A percentile compares a stretch with the other conserved stretches of the same genome.
Conservation (phyloP, 2,113 vertebrate species). For the Lophochroa leadbeateri region DNA sequence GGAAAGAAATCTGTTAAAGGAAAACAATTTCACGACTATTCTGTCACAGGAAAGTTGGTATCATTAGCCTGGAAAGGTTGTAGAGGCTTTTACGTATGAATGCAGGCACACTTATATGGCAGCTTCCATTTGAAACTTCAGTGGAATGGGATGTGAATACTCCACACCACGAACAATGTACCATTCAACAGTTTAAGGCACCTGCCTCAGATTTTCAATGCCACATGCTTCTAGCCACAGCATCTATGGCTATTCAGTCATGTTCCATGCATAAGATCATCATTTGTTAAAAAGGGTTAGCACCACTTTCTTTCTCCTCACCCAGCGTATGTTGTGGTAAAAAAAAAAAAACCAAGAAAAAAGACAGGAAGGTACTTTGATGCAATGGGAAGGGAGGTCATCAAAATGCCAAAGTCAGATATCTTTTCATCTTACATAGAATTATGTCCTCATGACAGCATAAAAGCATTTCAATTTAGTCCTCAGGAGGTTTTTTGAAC, state of each 20-base stretch:
- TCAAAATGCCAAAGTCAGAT: not conserved
- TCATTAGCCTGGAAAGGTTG: not conserved
- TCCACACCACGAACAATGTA: not conserved
- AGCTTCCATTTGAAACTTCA: not conserved
- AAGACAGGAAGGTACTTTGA: not conserved
- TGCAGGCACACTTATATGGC: not conserved
- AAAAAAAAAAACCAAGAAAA: rapidly evolving
- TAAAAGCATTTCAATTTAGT: not conserved
- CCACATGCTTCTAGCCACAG: not conserved
- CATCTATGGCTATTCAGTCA: not conserved
- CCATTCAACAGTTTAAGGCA: not conserved
- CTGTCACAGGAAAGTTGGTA: not conserved
- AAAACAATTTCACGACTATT: not conserved
- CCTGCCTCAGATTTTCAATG: not conserved
- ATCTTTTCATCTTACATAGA: not conserved
- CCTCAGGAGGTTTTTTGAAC: not conserved
- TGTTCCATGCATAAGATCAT: not conserved
- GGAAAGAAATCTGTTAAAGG: not conserved
- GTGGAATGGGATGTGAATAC: not conserved
- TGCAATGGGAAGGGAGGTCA: not conserved
- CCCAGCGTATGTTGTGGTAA: not conserved
- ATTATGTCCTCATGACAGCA: not conserved
- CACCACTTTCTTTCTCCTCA: not conserved
- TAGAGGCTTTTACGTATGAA: not conserved
- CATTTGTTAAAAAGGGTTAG: not conserved